Conservation (phyloP, 1,140 invertebrate species). For the Pogonomyrmex californicus region DNA sequence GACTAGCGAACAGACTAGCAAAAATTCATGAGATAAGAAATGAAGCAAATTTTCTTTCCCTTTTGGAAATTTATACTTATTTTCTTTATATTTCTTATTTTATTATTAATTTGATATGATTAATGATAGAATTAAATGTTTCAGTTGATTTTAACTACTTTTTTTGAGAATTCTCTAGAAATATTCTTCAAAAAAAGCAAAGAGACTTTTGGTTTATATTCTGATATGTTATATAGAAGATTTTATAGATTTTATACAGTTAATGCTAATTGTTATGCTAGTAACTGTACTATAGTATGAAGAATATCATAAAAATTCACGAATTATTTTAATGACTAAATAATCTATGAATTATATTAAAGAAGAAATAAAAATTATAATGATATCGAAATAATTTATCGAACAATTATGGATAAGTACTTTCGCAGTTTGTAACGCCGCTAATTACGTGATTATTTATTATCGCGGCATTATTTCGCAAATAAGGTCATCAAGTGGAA, state of each 20-base stretch:
- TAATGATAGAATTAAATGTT: too few species aligned
- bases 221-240: conserved; percentile 23
- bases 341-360: neutral
- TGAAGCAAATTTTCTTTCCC: neutral
- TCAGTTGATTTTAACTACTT: neutral
- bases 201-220: neutral
- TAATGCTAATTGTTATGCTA: neutral
- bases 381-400: conserved; percentile 25
- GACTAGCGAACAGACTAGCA: neutral
- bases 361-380: conserved; percentile 23
- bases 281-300: neutral
- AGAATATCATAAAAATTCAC: neutral
- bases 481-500: conserved; percentile 43
- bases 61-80: neutral
- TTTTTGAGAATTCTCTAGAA: neutral
- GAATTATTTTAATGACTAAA: neutral
- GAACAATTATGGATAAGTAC: neutral
- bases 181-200: neutral
- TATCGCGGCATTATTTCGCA: conserved; percentile 29
- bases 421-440: neutral
- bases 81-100: neutral
- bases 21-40: conserved; percentile 18
- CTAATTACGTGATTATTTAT: conserved; percentile 42
- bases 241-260: neutral
- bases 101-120: neutral